Percentiles rank a stretch among this genome's conserved stretches.
phyloP scores from a whole-genome alignment of 2,888 invertebrate genomes.

The Neoitamus cyanurus region DNA sequence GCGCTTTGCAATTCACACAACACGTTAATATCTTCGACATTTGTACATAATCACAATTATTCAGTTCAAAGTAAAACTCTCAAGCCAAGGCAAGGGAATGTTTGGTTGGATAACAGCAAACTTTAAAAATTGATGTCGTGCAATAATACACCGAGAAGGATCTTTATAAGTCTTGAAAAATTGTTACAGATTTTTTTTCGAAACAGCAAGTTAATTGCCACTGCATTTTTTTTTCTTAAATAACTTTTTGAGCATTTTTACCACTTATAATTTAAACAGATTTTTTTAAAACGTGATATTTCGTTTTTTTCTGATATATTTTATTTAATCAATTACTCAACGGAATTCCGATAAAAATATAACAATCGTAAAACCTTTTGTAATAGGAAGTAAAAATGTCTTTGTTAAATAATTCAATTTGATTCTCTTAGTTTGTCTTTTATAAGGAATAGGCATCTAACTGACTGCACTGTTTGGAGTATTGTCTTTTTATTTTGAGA shows the following conservation, averaged over 20 bases:
- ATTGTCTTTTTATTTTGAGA: not conserved
- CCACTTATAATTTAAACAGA: not conserved
- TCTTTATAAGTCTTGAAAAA: not conserved
- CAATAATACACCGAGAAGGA: not conserved
- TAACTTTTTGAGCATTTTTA: not conserved
- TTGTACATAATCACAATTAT: not conserved
- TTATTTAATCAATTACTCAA: not conserved
- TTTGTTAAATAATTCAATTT: not conserved
- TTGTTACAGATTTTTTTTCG: not conserved
- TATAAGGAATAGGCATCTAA: not conserved
- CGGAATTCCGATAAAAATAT: not conserved
- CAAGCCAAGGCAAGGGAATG: too few species aligned
- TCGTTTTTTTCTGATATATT: not conserved
- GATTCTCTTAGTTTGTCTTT: not conserved
- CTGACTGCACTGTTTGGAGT: not conserved
- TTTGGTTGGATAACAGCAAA: not conserved
- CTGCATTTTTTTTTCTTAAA: not conserved
- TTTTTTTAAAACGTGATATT: not conserved
- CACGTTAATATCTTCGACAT: not conserved
- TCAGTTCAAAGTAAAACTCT: not conserved
- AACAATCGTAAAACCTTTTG: not conserved
- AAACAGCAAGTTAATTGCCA: not conserved
- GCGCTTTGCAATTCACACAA: too few species aligned
- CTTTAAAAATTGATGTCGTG: not conserved
- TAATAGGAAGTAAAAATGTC: not conserved